phyloP scores from a whole-genome alignment of 2,797 vertebrate genomes.

The Brachymystax lenok region DNA sequence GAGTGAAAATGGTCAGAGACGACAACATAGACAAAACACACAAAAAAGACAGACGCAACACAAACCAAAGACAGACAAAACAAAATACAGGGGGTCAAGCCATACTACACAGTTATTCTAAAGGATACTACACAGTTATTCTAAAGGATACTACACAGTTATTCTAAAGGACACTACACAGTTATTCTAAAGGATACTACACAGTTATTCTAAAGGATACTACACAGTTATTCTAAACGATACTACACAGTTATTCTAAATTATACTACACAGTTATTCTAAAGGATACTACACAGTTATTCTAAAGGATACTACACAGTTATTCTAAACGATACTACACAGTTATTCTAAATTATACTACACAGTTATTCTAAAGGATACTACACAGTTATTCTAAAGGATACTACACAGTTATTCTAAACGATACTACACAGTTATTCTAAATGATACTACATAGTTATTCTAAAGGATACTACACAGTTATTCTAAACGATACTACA shows the following conservation, averaged over 20 bases:
- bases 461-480: not conserved
- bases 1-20: not conserved
- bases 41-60: not conserved
- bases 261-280: not conserved
- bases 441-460: not conserved
- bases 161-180: not conserved
- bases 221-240: not conserved
- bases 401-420: not conserved
- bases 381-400: not conserved
- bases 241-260: not conserved
- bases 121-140: not conserved
- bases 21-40: slow-evolving; percentile 5
- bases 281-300: not conserved
- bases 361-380: not conserved
- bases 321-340: not conserved
- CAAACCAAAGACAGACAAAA: not conserved
- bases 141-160: not conserved
- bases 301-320: not conserved
- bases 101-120: not conserved
- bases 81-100: not conserved
- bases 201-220: not conserved
- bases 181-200: not conserved
- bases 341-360: not conserved
- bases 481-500: not conserved
- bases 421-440: too few species aligned